Base-by-base conservation (phyloP, 2,888 invertebrate genomes). In the Fragum fragum region DNA sequence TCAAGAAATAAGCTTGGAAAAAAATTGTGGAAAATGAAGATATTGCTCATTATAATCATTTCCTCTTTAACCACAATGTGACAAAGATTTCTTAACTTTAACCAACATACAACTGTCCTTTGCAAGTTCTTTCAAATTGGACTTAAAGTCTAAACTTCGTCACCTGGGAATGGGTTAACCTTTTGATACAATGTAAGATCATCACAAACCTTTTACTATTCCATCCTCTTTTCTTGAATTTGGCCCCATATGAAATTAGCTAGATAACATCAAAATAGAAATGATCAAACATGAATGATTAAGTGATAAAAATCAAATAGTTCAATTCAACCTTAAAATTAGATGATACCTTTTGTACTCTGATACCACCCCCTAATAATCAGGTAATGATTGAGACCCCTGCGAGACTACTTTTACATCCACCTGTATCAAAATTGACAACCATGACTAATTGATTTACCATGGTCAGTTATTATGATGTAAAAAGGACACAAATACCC, bases 391-490 rank as follows among this genome's bases (percentile, higher is more conserved):
- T 47, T 3, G n/a, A n/a, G n/a, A 9, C 47, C 47, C 47, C 9
- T 47, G 16, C 7, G 5, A 47, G 47, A n/a, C 23, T 21, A 57
- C 57, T 57, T 57, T 57, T 57, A n/a, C n/a, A 23, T 57, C 57
- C 57, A 57, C 57, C 57, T 23, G n/a, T 57, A 21, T 14, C 2
- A 57, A 21, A 23, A 57, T 57, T 57, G 57, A 57, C 57, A 57
- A 21, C 26, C 26, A 26, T 26, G 57, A 57, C 57, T 57, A 57
- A 57, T 57, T 57, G 57, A 57, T 57, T 57, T 57, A 21, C 57
- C 57, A 21, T 57, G 57, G 57, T 57, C 57, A 26, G 57, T 57
- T 23, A 57, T 57, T 57, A 57, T 57, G 57, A 57, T 23, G 23
- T 21, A 57, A 57, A 57, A 21, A 14, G 57, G 57, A 2, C n/a